Evolutionary conservation across 2,797 vertebrate species (phyloP), one percentile per base, ranked within the genome.

Genomic region (Caiman crocodilus): DNA sequence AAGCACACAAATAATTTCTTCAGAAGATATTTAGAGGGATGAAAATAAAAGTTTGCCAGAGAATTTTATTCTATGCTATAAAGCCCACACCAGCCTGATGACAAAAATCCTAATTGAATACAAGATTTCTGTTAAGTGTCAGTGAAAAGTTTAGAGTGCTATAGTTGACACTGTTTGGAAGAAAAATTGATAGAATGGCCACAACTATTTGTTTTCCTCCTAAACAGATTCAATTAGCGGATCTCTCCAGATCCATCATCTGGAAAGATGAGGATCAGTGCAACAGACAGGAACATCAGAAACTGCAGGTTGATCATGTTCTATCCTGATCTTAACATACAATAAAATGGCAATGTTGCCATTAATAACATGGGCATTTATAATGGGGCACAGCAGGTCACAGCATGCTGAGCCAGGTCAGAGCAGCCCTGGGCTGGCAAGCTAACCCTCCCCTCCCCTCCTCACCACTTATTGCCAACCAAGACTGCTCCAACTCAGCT

Each of bases 21-120:
- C 85, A 92, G 82, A 94, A 89, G 8, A 50, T 50, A 55, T 30
- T n/a, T 82, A 57, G 76, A 93, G 92, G 21, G 84, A 64, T 42
- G 58, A 77, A 91, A 28, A 93, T 87, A 60, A 95, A 95, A 90
- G 78, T 32, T 15, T 76, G 55, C 67, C 63, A 23, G 9, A 69
- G 64, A 76, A 50, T 84, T 78, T n/a, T 61, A 30, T 30, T 74
- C 21, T 85, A n/a, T 15, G 26, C 32, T 71, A 5, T 32, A 71
- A 71, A 50, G 3, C 0, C 13, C 77, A 82, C 82, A 0, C 4
- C 69, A 58, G 2, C 1, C 15, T 28, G 12, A 11, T 6, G 71
- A 92, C 32, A 2, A 65, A 86, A 77, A 0, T 1, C 1, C 4
- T 77, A 79, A 86, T 77, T 14, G 2, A 82, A 78, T 28, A 0